phyloP scores from a whole-genome alignment of 2,888 invertebrate species.

The Quadroppia sp. region DNA sequence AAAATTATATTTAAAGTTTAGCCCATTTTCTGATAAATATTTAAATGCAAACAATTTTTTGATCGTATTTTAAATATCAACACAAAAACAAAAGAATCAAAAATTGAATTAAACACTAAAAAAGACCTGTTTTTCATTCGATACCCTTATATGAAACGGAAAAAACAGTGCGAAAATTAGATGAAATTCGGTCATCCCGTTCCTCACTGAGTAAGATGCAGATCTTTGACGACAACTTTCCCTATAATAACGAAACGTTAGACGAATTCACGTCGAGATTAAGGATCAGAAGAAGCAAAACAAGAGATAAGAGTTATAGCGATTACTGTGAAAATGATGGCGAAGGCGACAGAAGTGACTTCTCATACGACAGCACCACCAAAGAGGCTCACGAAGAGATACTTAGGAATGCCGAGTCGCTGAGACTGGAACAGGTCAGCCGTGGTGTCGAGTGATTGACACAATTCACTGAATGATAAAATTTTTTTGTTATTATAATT shows the following conservation, averaged over 20 bases:
- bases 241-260: slow-evolving; percentile 35
- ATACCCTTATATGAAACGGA: too few relatives aligned
- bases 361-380: slow-evolving; percentile 37
- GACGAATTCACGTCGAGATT: slow-evolving; percentile 39
- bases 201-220: slow-evolving; percentile 13
- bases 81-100: too few relatives aligned
- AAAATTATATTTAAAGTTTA: too few relatives aligned
- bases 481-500: too few relatives aligned
- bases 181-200: slow-evolving; percentile 26
- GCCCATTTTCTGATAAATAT: too few relatives aligned
- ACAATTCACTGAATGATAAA: background rate
- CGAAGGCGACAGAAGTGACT: slow-evolving; percentile 33
- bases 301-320: slow-evolving; percentile 3
- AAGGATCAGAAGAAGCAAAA: slow-evolving; percentile 35
- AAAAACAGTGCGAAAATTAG: slow-evolving; percentile 27
- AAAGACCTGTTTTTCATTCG: too few relatives aligned
- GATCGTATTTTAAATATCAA: too few relatives aligned
- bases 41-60: too few relatives aligned
- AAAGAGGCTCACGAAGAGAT: slow-evolving; percentile 42
- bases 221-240: slow-evolving; percentile 18
- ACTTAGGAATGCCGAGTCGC: slow-evolving; percentile 33
- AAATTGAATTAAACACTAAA: too few relatives aligned
- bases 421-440: slow-evolving; percentile 38
- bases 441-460: background rate
- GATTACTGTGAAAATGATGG: slow-evolving; percentile 18